Evolutionary conservation across 2,113 vertebrate genomes (phyloP).

Genomic region (Paramisgurnus dabryanus): DNA sequence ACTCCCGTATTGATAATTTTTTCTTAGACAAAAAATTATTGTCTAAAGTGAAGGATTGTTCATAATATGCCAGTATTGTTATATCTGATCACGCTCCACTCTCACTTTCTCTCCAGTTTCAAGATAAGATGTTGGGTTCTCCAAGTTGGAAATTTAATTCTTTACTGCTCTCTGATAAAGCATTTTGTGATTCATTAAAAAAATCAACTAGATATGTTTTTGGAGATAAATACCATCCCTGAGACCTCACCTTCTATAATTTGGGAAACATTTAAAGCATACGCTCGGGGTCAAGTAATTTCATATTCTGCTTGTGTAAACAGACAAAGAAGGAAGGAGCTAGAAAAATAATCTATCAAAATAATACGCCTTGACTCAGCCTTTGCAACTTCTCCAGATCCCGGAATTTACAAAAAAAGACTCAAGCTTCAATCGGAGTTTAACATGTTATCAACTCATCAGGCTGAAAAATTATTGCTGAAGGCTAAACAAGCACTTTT

Average conservation of each 20-base stretch:
- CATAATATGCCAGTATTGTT: background rate
- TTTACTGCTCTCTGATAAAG: background rate
- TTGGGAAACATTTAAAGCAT: too few species aligned
- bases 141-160: background rate
- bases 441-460: too few species aligned
- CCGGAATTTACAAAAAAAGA: too few species aligned
- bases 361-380: background rate
- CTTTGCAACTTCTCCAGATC: background rate
- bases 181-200: background rate
- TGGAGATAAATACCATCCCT: background rate
- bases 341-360: background rate
- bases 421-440: too few species aligned
- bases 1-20: background rate
- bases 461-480: too few species aligned
- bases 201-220: background rate
- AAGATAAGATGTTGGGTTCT: background rate
- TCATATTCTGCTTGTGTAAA: background rate
- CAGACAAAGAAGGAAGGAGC: background rate
- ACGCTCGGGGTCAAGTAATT: background rate
- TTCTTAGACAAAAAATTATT: background rate
- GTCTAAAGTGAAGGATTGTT: background rate
- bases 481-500: too few species aligned
- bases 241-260: too few species aligned
- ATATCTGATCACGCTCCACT: background rate
- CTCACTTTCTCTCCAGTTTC: background rate